Conservation (phyloP, 1,140 invertebrate species). For the Tetramorium alpestre region DNA sequence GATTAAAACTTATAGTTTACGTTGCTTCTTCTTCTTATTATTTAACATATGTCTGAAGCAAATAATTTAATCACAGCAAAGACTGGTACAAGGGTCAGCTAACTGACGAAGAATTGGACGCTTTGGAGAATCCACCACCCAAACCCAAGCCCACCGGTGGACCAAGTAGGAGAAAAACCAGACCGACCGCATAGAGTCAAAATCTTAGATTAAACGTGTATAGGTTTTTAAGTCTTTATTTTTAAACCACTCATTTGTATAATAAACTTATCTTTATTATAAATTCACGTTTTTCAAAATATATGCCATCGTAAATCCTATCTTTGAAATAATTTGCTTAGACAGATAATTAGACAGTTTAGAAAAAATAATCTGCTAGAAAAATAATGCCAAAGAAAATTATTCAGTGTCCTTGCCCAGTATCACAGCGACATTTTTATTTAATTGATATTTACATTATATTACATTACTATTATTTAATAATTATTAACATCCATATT, state of each 20-base stretch:
- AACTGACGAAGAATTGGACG: slow-evolving; percentile 92
- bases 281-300: background rate
- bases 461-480: background rate
- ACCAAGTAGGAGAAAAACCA: slow-evolving; percentile 86
- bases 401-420: background rate
- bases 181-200: slow-evolving; percentile 63
- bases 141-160: slow-evolving; percentile 87
- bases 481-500: background rate
- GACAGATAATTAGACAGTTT: background rate
- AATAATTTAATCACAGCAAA: slow-evolving; percentile 87
- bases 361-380: background rate
- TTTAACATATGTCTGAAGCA: slow-evolving; percentile 21
- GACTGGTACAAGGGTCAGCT: slow-evolving; percentile 95
- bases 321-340: background rate
- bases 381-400: background rate
- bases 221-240: slow-evolving; percentile 54
- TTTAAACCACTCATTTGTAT: slow-evolving; percentile 33
- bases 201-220: slow-evolving; percentile 39
- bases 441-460: background rate
- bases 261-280: slow-evolving; percentile 66
- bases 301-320: background rate
- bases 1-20: background rate
- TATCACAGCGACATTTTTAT: background rate
- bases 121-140: slow-evolving; percentile 91
- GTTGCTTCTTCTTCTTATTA: background rate